A percentile compares a stretch with the other conserved stretches of the same genome.
Evolutionary conservation across 1,140 invertebrate species (phyloP).

Genomic region (Drosophila seguyi): DNA sequence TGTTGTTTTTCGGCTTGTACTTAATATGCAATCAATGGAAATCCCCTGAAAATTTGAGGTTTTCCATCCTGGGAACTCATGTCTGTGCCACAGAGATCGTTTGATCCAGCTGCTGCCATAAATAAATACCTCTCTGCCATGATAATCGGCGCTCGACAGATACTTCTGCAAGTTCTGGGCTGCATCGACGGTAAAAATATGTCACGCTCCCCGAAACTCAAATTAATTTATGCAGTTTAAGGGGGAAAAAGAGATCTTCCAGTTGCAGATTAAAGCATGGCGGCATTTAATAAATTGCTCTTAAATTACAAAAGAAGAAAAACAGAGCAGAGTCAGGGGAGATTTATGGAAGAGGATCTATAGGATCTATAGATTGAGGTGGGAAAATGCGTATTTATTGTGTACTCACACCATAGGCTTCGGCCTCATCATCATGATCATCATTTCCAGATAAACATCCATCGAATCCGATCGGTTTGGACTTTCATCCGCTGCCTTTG

Average conservation of each 20-base stretch:
- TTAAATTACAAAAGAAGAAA: constrained; percentile 66
- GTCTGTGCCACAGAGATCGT: constrained; percentile 32
- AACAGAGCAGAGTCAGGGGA: constrained; percentile 13
- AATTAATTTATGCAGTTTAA: constrained; percentile 83
- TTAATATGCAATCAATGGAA: constrained; percentile 44
- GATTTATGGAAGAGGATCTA: constrained; percentile 36
- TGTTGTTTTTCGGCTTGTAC: constrained; percentile 10
- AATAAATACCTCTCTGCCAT: constrained; percentile 48
- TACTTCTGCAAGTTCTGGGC: constrained; percentile 22
- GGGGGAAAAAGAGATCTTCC: constrained; percentile 49
- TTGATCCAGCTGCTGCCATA: constrained; percentile 61
- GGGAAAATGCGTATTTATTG: constrained; percentile 39
- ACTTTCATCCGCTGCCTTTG: constrained; percentile 17
- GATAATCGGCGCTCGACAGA: constrained; percentile 61
- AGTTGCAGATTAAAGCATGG: constrained; percentile 67
- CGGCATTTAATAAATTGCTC: constrained; percentile 79
- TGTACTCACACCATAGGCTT: constrained; percentile 31
- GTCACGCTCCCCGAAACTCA: constrained; percentile 51
- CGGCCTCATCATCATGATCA: constrained; percentile 10
- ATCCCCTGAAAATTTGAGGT: not conserved
- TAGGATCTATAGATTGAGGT: not conserved
- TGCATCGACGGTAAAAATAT: constrained; percentile 52
- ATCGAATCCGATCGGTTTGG: constrained; percentile 13
- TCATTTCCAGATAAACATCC: constrained; percentile 29
- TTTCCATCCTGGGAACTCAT: constrained; percentile 24